These are phyloP conservation scores for Pangasius macronema DNA, from an alignment of 2,797 vertebrate genomes.

Conservation along the genomic window DNA sequence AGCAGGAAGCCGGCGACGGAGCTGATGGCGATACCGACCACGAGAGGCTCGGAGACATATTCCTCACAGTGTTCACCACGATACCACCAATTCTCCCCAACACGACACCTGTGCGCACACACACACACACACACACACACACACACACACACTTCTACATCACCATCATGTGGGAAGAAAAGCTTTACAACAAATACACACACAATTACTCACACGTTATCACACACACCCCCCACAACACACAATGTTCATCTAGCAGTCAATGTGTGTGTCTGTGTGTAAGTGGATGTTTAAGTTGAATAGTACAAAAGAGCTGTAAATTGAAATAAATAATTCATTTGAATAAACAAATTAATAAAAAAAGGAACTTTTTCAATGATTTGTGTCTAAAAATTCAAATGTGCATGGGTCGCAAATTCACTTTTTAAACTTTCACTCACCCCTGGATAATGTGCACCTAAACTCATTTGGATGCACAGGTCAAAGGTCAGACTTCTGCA, in stretches of 20 bases:
- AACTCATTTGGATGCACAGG: neutral
- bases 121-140: constrained; percentile 9
- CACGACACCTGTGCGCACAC: constrained; percentile 81
- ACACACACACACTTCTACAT: neutral
- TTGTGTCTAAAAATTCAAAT: neutral
- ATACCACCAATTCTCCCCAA: constrained; percentile 96
- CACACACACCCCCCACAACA: neutral
- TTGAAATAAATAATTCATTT: no score
- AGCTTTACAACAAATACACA: neutral
- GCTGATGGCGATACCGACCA: constrained; percentile 86
- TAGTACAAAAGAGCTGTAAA: no score
- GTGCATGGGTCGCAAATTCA: neutral
- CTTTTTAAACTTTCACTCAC: neutral
- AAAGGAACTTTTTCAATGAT: no score
- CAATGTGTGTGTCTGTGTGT: no score
- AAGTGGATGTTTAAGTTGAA: no score
- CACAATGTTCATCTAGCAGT: neutral
- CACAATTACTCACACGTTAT: neutral
- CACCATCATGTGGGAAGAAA: neutral
- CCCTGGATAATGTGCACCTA: neutral
- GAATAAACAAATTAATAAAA: no score
- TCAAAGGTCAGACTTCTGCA: neutral
- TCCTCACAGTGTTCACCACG: constrained; percentile 93
- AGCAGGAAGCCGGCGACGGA: constrained; percentile 85
- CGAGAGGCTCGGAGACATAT: constrained; percentile 87